Base-by-base conservation (phyloP, 2,797 vertebrate genomes). In the Pangasius djambal region DNA sequence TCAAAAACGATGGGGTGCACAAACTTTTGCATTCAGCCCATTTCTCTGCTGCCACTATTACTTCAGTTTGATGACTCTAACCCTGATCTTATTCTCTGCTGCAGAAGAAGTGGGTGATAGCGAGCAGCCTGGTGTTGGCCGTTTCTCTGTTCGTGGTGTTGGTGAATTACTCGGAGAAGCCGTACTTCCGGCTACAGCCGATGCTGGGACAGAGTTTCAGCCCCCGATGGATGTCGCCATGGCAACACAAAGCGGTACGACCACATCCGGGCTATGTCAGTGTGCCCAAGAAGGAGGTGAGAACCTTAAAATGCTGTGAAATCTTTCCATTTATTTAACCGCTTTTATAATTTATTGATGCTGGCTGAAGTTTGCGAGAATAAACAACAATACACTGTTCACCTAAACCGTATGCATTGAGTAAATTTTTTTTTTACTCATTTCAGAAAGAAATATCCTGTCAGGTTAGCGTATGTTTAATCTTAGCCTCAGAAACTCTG, bases 271-370 rank as follows among this genome's bases (percentile, higher is more conserved):
- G 98, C 88, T 99, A 99, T 79, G 92, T 98, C 89, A 98, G 98
- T 89, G 95, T 99, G 89, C 97, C 97, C 92, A 97, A 96, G 4
- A 96, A 96, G 92, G 97, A 99, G 97, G 98, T 99, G 96, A 98
- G 97, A 13, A 85, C 34, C 22, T 83, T 59, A n/a, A 13, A 50
- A 50, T 50, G 25, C 13, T 37, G 65, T n/a, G 8, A 25, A 25
- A 61, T 22, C 22, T 67, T 9, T 6, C 34, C 7, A 20, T 70
- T 37, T 70, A 6, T 18, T 69, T 69, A 3, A 31, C 15, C 5
- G 10, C 34, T 37, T 8, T 20, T 72, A 20, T 37, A 72, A 37
- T 18, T 5, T 9, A 20, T 37, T 7, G 16, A 37, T 4, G 63
- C 63, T n/a, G 31, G 10, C 63, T 67, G 44, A 48, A 48, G 8